phyloP scores from a whole-genome alignment of 2,888 invertebrate genomes.

The Brachyptera risi region DNA sequence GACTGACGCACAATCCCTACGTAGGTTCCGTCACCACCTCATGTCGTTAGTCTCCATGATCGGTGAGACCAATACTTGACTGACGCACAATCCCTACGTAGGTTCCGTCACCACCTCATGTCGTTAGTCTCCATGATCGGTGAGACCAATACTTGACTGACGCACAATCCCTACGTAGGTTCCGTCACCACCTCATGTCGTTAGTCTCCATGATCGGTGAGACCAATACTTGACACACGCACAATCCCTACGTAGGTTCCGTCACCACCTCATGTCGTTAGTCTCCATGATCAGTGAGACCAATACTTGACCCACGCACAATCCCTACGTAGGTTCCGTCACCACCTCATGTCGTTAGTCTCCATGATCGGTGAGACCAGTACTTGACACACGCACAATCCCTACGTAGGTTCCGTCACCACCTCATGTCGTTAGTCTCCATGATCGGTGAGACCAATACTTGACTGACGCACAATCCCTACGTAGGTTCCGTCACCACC shows the following conservation, averaged over 20 bases:
- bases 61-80: too few species aligned
- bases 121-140: constrained; percentile 92
- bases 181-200: constrained; percentile 88
- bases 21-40: constrained; percentile 84
- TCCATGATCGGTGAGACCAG: constrained; percentile 82
- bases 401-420: too few species aligned
- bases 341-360: constrained; percentile 91
- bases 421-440: constrained; percentile 89
- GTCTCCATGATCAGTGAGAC: constrained; percentile 84
- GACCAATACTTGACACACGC: too few species aligned
- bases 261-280: constrained; percentile 89
- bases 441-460: constrained; percentile 80
- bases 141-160: too few species aligned
- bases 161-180: too few species aligned
- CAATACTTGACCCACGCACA: too few species aligned
- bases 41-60: constrained; percentile 94
- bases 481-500: constrained; percentile 83
- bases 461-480: too few species aligned
- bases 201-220: constrained; percentile 85
- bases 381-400: too few species aligned
- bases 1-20: too few species aligned
- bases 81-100: too few species aligned
- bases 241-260: too few species aligned
- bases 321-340: too few species aligned
- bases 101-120: constrained; percentile 85